These are phyloP conservation scores for Brachyalestes nurse DNA, from an alignment of 2,797 vertebrate genomes.

Conservation along the genomic window DNA sequence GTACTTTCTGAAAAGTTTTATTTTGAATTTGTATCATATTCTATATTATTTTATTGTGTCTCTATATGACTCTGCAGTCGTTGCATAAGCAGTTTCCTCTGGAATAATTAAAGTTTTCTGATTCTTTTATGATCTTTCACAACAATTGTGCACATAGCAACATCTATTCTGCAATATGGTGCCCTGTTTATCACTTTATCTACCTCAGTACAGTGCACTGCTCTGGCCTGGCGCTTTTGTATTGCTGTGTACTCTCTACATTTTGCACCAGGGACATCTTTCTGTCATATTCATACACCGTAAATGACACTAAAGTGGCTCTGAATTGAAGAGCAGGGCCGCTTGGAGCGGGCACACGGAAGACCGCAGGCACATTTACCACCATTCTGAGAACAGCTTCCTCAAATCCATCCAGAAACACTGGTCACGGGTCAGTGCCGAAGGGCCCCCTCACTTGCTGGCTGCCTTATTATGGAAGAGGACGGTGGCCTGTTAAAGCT, in stretches of 20 bases:
- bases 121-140: no score
- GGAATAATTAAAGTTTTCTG: no score
- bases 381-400: not conserved
- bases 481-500: slow-evolving; percentile 4
- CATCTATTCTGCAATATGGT: no score
- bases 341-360: not conserved
- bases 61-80: no score
- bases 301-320: not conserved
- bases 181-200: not conserved
- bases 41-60: no score
- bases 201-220: not conserved
- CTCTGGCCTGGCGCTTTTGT: not conserved
- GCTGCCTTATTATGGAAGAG: slow-evolving; percentile 9
- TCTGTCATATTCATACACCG: not conserved
- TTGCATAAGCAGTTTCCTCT: no score
- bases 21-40: no score
- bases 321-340: not conserved
- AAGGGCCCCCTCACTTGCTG: not conserved
- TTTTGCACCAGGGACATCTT: not conserved
- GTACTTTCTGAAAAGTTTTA: no score
- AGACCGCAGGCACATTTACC: not conserved
- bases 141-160: no score
- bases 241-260: not conserved
- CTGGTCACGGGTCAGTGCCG: slow-evolving; percentile 7
- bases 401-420: not conserved